Evolutionary conservation across 2,797 vertebrate species (phyloP).

Genomic region (Paguma larvata): DNA sequence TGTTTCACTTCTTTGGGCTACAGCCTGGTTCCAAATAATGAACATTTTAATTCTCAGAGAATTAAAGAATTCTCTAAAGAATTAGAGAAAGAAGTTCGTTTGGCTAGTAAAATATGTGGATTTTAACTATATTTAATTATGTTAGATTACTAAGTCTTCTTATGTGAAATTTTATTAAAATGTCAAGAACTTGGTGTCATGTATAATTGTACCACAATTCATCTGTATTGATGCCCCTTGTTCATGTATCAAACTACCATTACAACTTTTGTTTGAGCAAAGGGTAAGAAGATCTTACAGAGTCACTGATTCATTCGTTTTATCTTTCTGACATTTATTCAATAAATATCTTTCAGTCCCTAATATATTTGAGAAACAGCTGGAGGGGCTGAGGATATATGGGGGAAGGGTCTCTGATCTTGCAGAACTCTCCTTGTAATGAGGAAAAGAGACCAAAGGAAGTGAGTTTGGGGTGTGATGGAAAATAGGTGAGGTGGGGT

Average conservation of each 20-base stretch:
- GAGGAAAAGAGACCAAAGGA: neutral
- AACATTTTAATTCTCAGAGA: neutral
- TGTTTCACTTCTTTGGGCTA: neutral
- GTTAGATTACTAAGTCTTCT: neutral
- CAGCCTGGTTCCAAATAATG: neutral
- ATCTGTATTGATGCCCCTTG: neutral
- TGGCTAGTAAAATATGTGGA: neutral
- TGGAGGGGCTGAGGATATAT: neutral
- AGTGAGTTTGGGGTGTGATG: neutral
- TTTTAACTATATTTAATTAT: neutral
- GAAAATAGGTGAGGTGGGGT: neutral
- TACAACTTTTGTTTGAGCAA: neutral
- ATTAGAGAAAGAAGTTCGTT: neutral
- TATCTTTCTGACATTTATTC: neutral
- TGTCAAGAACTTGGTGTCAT: neutral
- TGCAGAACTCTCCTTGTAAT: neutral
- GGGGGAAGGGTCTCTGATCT: neutral
- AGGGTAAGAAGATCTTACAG: neutral
- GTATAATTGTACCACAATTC: neutral
- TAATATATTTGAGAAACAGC: neutral
- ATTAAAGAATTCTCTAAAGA: too few relatives aligned
- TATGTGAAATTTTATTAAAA: neutral
- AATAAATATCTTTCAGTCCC: neutral
- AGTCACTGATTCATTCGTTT: neutral
- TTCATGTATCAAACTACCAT: neutral